Evolutionary conservation across 2,888 invertebrate genomes (phyloP).

Genomic region (Nineta flava): DNA sequence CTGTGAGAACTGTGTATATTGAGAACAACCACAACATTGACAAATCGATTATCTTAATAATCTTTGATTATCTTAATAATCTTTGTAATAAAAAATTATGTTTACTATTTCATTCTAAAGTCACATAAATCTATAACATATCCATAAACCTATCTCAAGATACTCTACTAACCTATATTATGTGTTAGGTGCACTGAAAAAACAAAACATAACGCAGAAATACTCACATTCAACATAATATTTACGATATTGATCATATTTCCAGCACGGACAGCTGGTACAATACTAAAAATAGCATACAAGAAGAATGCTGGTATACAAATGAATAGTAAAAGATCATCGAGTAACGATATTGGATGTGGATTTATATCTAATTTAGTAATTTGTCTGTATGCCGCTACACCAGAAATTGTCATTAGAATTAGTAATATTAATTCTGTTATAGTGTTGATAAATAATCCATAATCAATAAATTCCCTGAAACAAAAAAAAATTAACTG

Average conservation of each 20-base stretch:
- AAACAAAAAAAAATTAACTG: slow-evolving; percentile 15
- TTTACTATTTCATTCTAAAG: no score
- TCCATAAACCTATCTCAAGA: no score
- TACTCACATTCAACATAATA: no score
- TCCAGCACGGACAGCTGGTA: slow-evolving; percentile 38
- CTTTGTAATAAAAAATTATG: no score
- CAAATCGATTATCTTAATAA: no score
- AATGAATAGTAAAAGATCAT: slow-evolving; percentile 52
- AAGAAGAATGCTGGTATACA: slow-evolving; percentile 58
- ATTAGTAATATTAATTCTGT: slow-evolving; percentile 37
- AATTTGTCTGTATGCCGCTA: slow-evolving; percentile 46
- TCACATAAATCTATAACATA: no score
- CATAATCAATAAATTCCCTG: slow-evolving; percentile 33
- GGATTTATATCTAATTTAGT: slow-evolving; percentile 47
- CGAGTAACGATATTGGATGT: slow-evolving; percentile 45
- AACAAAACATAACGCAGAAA: no score
- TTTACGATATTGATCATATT: not conserved
- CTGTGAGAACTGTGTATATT: no score
- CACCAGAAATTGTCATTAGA: slow-evolving; percentile 38
- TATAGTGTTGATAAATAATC: slow-evolving; percentile 32
- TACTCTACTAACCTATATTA: no score
- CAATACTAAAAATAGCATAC: slow-evolving; percentile 49
- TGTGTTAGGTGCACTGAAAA: no score
- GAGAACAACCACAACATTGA: no score
- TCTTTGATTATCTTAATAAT: no score